Percentiles rank a stretch among this genome's conserved stretches.
phyloP scores from a whole-genome alignment of 2,113 vertebrate species.

The Ifrita kowaldi region DNA sequence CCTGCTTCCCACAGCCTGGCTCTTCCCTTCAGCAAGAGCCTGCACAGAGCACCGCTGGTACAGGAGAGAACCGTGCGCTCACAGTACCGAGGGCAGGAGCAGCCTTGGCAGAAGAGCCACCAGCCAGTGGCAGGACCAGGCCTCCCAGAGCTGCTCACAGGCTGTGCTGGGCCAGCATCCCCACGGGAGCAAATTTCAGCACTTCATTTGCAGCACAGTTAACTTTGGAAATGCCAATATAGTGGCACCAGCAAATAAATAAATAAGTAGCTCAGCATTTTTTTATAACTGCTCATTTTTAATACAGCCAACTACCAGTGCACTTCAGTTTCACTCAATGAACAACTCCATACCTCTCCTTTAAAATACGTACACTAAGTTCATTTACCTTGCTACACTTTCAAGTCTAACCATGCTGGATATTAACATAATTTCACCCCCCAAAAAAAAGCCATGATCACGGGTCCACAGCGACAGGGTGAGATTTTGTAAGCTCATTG shows the following conservation, averaged over 20 bases:
- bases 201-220: neutral
- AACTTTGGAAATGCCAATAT: neutral
- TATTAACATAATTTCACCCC: neutral
- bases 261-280: neutral
- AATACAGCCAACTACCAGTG: neutral
- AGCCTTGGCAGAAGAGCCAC: neutral
- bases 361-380: neutral
- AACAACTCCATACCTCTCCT: neutral
- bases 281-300: neutral
- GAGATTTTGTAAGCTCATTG: neutral
- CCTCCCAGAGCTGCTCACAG: neutral
- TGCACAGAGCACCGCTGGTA: accelerated
- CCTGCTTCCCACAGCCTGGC: neutral
- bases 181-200: neutral
- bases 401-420: neutral
- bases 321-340: neutral
- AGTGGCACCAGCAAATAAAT: neutral
- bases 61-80: accelerated
- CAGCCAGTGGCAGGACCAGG: neutral
- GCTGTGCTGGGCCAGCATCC: neutral
- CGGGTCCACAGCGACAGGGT: neutral
- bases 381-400: neutral
- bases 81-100: neutral
- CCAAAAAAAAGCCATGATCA: neutral
- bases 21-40: neutral